Base-by-base conservation (phyloP, 1,140 invertebrate species). In the Drosophila teissieri region DNA sequence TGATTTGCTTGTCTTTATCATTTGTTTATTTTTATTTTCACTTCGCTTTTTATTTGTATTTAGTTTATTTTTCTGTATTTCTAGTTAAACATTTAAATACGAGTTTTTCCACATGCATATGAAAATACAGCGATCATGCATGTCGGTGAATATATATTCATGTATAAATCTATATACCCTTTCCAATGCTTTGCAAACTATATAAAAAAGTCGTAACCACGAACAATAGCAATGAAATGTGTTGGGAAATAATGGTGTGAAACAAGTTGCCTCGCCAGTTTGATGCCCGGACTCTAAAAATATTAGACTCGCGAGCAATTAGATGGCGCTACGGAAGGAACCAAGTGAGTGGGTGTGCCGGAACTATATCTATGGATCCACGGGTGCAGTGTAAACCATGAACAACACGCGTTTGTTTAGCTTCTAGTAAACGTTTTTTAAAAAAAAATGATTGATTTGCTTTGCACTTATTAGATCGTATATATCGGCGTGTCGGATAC, bases 41-140 rank as follows among this genome's bases (percentile, higher is more conserved):
- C 58, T 54, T 68, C 40, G 48, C 46, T n/a, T 52, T 64, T 57
- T 48, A 53, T 57, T 65, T 65, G 44, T 22, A 74, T 64, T 56
- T 74, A 46, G 60, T 67, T 74, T 65, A 15, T n/a, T 57, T 58
- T 36, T 34, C 24, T 76, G 54, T 68, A 78, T 78, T 78, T 88
- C 79, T 84, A 84, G 82, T 70, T 88, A 82, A 82, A 86, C 82
- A 78, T 84, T 84, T 79, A 75, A 76, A 85, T 88, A 82, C 74
- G 70, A 86, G 78, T 78, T 78, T 31, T 31, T 55, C 40, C 64
- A 49, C 80, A 82, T 83, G 80, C 61, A 52, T 84, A 72, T 83
- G 80, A 83, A 83, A 82, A 80, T 84, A 83, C 80, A 72, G 80
- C 70, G 81, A 34, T 73, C 74, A 83, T 78, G 77, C 76, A 56